These are phyloP conservation scores for Zeus faber DNA, from an alignment of 2,113 vertebrate genomes.

Conservation along the genomic window DNA sequence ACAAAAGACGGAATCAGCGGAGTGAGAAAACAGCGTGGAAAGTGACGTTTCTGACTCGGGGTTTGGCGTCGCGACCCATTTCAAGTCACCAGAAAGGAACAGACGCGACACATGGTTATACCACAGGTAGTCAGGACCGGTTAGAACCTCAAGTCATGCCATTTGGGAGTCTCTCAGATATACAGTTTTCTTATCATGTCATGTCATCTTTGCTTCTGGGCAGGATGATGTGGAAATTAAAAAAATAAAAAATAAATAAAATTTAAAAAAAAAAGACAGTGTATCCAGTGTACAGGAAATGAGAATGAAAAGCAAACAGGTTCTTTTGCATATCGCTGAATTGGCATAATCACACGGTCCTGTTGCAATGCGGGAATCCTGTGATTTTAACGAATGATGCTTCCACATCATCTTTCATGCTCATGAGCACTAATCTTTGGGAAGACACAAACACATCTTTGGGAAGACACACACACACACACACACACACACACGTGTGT, in stretches of 20 bases:
- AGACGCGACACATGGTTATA: too few species aligned
- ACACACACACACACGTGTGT: too few species aligned
- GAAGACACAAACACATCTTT: not conserved
- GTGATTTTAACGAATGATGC: constrained; percentile 60
- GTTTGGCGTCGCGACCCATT: constrained; percentile 62
- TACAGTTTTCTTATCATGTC: too few species aligned
- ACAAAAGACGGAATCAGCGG: constrained; percentile 67
- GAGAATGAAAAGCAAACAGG: constrained; percentile 43
- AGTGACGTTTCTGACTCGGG: constrained; percentile 58
- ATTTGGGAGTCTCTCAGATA: too few species aligned
- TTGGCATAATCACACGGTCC: constrained; percentile 47
- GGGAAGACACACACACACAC: not conserved
- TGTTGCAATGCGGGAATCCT: constrained; percentile 42
- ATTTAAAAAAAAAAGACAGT: too few species aligned
- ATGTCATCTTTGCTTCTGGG: too few species aligned
- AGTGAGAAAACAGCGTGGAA: constrained; percentile 44
- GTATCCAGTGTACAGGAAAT: too few species aligned
- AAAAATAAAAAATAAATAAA: too few species aligned
- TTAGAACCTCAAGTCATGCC: too few species aligned
- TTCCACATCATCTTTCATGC: constrained; percentile 20
- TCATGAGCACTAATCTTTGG: constrained; percentile 16
- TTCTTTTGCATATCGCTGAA: constrained; percentile 37
- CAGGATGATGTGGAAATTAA: too few species aligned
- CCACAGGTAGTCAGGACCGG: too few species aligned
- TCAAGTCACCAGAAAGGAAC: constrained; percentile 48